Evolutionary conservation across 1,140 invertebrate species (phyloP).

Genomic region (Hormaphis cornu): DNA sequence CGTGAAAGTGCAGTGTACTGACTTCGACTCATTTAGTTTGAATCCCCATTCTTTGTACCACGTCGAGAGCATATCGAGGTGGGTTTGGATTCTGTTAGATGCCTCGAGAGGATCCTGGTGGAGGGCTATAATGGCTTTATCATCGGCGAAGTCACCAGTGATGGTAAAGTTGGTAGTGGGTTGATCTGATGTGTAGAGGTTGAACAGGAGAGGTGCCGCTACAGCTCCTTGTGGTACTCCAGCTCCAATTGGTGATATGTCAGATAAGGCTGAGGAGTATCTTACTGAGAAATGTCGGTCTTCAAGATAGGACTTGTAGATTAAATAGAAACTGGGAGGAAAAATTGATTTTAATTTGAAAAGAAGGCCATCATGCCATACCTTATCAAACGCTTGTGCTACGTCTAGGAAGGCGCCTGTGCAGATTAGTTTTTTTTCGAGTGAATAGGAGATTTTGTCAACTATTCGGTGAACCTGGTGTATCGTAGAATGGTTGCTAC

Average conservation of each 20-base stretch:
- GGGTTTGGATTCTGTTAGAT: not conserved
- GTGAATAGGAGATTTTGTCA: not conserved
- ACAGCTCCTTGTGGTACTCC: slow-evolving; percentile 19
- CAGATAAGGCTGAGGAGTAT: not conserved
- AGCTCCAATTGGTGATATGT: slow-evolving; percentile 2
- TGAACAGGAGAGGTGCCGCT: not conserved
- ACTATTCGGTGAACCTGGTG: slow-evolving; percentile 11
- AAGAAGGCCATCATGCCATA: slow-evolving; percentile 23
- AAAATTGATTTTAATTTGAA: no score
- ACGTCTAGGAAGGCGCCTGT: slow-evolving; percentile 42
- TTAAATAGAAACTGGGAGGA: not conserved
- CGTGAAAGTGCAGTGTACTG: no score
- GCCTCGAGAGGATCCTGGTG: not conserved
- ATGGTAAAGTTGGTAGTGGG: not conserved
- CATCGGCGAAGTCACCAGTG: not conserved
- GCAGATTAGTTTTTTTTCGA: no score
- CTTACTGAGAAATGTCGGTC: slow-evolving; percentile 15
- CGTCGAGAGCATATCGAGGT: not conserved
- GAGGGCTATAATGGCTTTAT: not conserved
- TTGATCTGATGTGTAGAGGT: not conserved
- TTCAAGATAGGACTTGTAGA: slow-evolving; percentile 11
- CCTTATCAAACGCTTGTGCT: no score
- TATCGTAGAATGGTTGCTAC: no score
- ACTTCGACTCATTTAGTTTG: not conserved
- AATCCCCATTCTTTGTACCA: not conserved